phyloP scores from a whole-genome alignment of 2,113 vertebrate genomes.

The Nothobranchius kuhntae region DNA sequence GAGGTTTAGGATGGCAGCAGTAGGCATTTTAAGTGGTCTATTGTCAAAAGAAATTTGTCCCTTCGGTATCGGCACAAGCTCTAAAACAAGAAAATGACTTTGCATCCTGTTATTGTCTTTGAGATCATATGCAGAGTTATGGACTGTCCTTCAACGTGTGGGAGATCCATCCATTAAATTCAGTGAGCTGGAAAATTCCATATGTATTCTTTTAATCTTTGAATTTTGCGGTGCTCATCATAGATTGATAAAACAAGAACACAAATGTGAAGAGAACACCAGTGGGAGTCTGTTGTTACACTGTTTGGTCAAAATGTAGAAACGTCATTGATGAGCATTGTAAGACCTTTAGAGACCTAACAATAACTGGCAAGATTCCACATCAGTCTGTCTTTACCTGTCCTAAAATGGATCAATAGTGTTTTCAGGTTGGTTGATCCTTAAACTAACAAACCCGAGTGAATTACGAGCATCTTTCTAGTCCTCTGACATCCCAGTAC shows the following conservation, averaged over 20 bases:
- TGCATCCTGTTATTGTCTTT: slow-evolving; percentile 18
- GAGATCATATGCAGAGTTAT: neutral
- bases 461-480: neutral
- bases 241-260: neutral
- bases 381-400: slow-evolving; percentile 14
- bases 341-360: slow-evolving; percentile 44
- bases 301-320: slow-evolving; percentile 13
- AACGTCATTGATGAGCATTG: slow-evolving; percentile 45
- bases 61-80: slow-evolving; percentile 13
- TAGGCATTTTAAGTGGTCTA: slow-evolving; percentile 28
- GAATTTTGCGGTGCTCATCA: slow-evolving; percentile 7
- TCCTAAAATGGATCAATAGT: slow-evolving; percentile 30
- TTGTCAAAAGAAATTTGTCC: slow-evolving; percentile 31
- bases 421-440: slow-evolving; percentile 28
- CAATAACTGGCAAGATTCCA: slow-evolving; percentile 41
- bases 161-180: slow-evolving; percentile 1
- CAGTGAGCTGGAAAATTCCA: neutral
- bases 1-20: slow-evolving; percentile 8
- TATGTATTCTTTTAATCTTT: neutral
- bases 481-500: neutral
- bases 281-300: neutral
- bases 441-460: slow-evolving; percentile 14
- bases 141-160: neutral
- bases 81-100: slow-evolving; percentile 15
- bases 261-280: neutral